Evolutionary conservation across 1,140 invertebrate genomes (phyloP), one percentile per base, ranked within the genome.

Genomic region (Xylocopa sonorina): DNA sequence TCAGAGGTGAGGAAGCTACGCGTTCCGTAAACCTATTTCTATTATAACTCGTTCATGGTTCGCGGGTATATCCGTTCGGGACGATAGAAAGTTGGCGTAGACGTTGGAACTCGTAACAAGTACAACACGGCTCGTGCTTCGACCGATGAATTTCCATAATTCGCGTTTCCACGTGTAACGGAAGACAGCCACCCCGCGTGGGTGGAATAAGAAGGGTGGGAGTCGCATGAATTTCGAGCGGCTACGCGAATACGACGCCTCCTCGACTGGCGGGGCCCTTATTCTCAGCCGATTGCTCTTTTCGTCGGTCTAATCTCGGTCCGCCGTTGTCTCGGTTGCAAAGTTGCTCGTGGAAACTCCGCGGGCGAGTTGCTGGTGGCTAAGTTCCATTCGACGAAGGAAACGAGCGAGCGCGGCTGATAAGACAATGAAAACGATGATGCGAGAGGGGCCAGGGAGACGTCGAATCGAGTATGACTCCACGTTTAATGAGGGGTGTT

Each of bases 191-290:
- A n/a, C n/a, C n/a, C n/a, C n/a, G n/a, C n/a, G n/a, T n/a, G n/a
- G n/a, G n/a, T n/a, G n/a, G n/a, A n/a, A n/a, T n/a, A n/a, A n/a
- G n/a, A n/a, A n/a, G n/a, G n/a, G n/a, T n/a, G n/a, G n/a, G n/a
- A n/a, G 50, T 73, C 48, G 43, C 29, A 32, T 29, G 71, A 62
- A 73, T 73, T 73, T 63, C 71, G 16, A 29, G 2, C 3, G 21
- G 69, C 60, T 46, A 72, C 69, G 69, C 38, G 69, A 73, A 62
- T 51, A 72, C 43, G 21, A 48, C 38, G 38, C n/a, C 18, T 34
- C n/a, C 21, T 29, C 1, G 0, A 7, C 18, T 9, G 18, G 18
- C 21, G 1, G 18, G 16, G 7, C 21, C 29, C 12, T 62, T 38
- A 62, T 27, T 34, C 27, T 27, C 29, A 21, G 29, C 32, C 43